Conservation (phyloP, 2,888 invertebrate genomes). For the Harpalus rubripes region DNA sequence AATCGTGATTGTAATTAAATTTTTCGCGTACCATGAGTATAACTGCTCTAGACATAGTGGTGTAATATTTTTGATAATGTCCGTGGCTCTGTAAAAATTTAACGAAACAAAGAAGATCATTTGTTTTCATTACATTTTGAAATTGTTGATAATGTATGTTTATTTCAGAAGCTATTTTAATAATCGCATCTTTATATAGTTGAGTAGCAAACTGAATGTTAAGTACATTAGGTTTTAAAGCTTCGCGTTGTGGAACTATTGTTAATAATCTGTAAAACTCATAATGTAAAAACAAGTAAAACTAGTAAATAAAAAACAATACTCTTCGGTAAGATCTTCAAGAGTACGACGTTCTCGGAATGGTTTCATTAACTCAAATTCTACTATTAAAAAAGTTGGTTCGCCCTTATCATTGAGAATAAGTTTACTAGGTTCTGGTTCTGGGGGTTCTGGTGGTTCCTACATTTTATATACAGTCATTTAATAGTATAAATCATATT, state of each 20-base stretch:
- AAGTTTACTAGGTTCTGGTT: conserved; percentile 72
- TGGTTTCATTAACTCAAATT: conserved; percentile 74
- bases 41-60: conserved; percentile 72
- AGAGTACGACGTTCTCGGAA: conserved; percentile 71
- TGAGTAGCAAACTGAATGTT: conserved; percentile 72
- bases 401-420: conserved; percentile 73
- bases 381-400: conserved; percentile 75
- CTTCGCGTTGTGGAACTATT: conserved; percentile 68
- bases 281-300: neutral
- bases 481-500: neutral
- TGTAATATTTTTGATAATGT: conserved; percentile 72
- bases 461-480: neutral
- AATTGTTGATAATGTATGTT: conserved; percentile 71
- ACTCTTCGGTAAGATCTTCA: conserved; percentile 73
- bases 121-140: neutral
- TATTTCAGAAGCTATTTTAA: conserved; percentile 72
- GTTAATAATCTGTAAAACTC: conserved; percentile 25
- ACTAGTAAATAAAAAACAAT: conserved; percentile 24
- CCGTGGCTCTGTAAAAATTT: conserved; percentile 43
- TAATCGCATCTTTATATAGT: conserved; percentile 73
- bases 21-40: conserved; percentile 71
- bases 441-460: conserved; percentile 59
- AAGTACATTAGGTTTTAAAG: conserved; percentile 71
- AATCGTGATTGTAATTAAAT: conserved; percentile 69
- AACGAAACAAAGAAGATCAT: conserved; percentile 9